Evolutionary conservation across 2,888 invertebrate species (phyloP).

Genomic region (Hydriomena furcata): DNA sequence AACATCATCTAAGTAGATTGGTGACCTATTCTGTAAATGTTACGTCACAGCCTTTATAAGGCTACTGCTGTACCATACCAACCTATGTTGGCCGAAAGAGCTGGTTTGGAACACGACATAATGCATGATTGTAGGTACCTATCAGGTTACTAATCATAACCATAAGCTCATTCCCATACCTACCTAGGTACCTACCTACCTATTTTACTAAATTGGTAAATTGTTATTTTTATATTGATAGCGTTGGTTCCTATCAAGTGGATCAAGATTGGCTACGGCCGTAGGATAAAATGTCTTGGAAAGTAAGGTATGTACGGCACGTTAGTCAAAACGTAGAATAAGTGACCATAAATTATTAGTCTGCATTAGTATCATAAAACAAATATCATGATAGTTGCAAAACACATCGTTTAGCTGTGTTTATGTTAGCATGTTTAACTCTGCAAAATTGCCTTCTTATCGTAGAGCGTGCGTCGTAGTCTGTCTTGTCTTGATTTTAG

Average conservation of each 20-base stretch:
- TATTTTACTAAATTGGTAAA: conserved; percentile 1
- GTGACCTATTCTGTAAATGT: conserved; percentile 5
- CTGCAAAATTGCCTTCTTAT: too few species aligned
- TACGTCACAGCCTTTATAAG: background rate
- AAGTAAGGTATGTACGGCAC: conserved; percentile 58
- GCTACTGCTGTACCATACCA: too few species aligned
- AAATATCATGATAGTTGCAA: too few species aligned
- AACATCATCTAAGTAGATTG: background rate
- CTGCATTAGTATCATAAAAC: too few species aligned
- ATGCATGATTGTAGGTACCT: background rate
- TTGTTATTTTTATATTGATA: conserved; percentile 45
- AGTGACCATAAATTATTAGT: background rate
- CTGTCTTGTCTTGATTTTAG: too few species aligned
- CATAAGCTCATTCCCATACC: background rate
- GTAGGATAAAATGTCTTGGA: conserved; percentile 59
- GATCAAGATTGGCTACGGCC: conserved; percentile 49
- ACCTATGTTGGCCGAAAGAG: too few species aligned
- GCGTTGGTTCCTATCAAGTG: conserved; percentile 56
- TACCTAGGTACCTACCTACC: background rate
- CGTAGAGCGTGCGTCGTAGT: too few species aligned
- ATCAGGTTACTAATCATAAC: too few species aligned
- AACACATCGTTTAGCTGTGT: too few species aligned
- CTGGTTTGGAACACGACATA: too few species aligned
- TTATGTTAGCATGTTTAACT: too few species aligned
- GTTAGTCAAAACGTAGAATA: conserved; percentile 6